Percentiles rank a stretch among this genome's conserved stretches.
These are phyloP conservation scores for Melinaea menophilus DNA, from an alignment of 2,888 invertebrate species.

Conservation along the genomic window DNA sequence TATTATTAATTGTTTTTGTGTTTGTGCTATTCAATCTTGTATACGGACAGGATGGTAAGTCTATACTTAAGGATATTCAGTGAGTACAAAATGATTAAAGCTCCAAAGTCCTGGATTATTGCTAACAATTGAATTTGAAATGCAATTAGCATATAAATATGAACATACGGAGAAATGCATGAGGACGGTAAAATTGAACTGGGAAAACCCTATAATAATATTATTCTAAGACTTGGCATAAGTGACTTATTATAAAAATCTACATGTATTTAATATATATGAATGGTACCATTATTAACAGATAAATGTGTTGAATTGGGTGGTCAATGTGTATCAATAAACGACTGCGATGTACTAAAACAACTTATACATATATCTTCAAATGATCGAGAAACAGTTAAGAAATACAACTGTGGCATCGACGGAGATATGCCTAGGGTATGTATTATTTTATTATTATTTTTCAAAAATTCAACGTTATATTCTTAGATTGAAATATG, in stretches of 20 bases:
- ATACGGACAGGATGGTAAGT: slow-evolving; percentile 17
- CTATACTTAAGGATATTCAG: neutral
- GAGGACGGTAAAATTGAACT: too few species aligned
- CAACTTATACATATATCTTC: slow-evolving; percentile 42
- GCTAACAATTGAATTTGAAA: too few species aligned
- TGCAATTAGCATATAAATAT: too few species aligned
- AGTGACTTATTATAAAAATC: too few species aligned
- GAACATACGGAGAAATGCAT: too few species aligned
- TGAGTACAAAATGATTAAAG: too few species aligned
- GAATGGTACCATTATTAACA: too few species aligned
- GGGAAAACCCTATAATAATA: too few species aligned
- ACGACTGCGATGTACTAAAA: slow-evolving; percentile 55
- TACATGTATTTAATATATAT: too few species aligned
- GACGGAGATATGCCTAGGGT: slow-evolving; percentile 47
- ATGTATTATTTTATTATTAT: slow-evolving; percentile 9
- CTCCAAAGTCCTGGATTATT: neutral
- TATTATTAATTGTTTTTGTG: slow-evolving; percentile 9
- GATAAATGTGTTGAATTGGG: slow-evolving; percentile 12
- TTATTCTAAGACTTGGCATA: too few species aligned
- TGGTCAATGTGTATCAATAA: slow-evolving; percentile 60
- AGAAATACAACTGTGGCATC: slow-evolving; percentile 53
- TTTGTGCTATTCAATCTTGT: slow-evolving; percentile 14
- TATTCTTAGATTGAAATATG: too few species aligned
- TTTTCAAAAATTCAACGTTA: too few species aligned
- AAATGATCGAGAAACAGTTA: slow-evolving; percentile 57